Percentiles rank a stretch among this genome's conserved stretches.
Conservation (phyloP, 2,797 vertebrate species). For the Morelia viridis region DNA sequence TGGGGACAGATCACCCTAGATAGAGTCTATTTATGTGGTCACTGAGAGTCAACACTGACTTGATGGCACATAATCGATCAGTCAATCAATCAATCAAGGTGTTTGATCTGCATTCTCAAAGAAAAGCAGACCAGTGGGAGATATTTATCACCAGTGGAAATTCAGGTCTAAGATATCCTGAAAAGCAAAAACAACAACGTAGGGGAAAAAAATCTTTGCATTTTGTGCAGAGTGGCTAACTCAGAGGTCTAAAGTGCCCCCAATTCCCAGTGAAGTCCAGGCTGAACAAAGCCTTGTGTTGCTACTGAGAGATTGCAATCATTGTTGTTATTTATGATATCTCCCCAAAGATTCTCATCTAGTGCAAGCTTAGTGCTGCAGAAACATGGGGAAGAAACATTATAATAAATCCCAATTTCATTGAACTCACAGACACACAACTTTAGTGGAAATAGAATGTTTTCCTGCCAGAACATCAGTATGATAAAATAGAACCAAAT, state of each 20-base stretch:
- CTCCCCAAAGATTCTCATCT: conserved; percentile 14
- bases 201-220: neutral
- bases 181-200: neutral
- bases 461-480: conserved; percentile 9
- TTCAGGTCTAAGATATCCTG: neutral
- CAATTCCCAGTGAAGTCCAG: conserved; percentile 21
- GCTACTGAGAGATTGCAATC: conserved; percentile 27
- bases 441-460: conserved; percentile 20
- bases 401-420: conserved; percentile 26
- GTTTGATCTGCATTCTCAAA: neutral
- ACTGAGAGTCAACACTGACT: neutral
- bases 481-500: conserved; percentile 20
- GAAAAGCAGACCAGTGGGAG: neutral
- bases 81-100: neutral
- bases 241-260: neutral
- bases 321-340: conserved; percentile 36
- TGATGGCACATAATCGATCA: neutral
- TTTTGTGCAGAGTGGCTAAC: neutral
- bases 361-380: neutral
- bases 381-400: conserved; percentile 15
- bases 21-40: neutral
- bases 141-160: neutral
- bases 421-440: conserved; percentile 20
- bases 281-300: conserved; percentile 2
- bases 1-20: neutral